A percentile compares a stretch with the other conserved stretches of the same genome.
Conservation (phyloP, 2,888 invertebrate species). For the Synergus japonicus region DNA sequence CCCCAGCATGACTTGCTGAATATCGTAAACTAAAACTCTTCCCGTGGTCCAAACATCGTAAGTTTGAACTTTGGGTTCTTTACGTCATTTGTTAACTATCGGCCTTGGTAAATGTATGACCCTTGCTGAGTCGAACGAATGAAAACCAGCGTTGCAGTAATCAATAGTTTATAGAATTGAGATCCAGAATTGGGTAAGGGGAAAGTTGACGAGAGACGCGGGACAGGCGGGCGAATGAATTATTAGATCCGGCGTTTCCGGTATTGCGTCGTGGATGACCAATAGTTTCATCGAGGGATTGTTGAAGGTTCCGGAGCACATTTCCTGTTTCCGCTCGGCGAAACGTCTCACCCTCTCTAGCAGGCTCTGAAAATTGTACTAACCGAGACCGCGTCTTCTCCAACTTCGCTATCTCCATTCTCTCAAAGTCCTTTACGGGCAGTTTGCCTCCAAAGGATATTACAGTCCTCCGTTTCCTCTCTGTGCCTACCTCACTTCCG, state of each 20-base stretch:
- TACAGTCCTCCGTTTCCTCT: conserved; percentile 48
- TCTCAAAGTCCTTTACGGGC: conserved; percentile 37
- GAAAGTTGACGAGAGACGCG: conserved; percentile 53
- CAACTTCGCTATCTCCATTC: conserved; percentile 38
- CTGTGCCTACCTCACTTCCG: conserved; percentile 50
- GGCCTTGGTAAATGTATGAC: not conserved
- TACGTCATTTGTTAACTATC: not conserved
- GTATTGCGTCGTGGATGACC: conserved; percentile 77
- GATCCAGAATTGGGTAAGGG: conserved; percentile 27
- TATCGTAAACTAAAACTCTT: too few relatives aligned
- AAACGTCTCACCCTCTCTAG: conserved; percentile 65
- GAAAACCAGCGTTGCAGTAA: not conserved
- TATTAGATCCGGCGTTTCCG: conserved; percentile 77
- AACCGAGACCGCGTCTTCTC: conserved; percentile 29
- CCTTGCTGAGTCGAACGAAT: conserved; percentile 10
- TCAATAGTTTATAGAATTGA: not conserved
- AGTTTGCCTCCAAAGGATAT: conserved; percentile 35
- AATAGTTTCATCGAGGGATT: conserved; percentile 78
- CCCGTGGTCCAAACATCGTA: too few relatives aligned
- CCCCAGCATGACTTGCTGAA: too few relatives aligned
- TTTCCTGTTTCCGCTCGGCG: conserved; percentile 77
- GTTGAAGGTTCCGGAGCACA: conserved; percentile 78
- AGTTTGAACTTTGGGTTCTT: not conserved
- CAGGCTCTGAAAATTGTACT: conserved; percentile 46
- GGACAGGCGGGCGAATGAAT: conserved; percentile 72